Evolutionary conservation across 2,113 vertebrate species (phyloP).

Genomic region (Mobula hypostoma): DNA sequence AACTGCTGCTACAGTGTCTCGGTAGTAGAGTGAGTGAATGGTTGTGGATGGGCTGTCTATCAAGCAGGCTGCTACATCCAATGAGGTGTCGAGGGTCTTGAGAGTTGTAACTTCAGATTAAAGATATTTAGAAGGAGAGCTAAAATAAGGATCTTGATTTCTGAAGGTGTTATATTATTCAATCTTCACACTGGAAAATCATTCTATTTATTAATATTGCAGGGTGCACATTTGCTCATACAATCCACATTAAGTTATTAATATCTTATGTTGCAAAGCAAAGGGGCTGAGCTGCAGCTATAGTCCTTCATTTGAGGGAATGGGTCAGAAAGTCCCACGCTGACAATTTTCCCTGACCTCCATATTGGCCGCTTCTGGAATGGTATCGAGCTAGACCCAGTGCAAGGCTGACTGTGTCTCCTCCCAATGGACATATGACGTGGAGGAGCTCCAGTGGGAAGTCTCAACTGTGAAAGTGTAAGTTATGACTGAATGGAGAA

Average conservation of each 20-base stretch:
- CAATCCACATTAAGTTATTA: background rate
- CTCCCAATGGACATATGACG: too few relatives aligned
- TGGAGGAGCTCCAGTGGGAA: background rate
- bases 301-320: background rate
- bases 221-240: background rate
- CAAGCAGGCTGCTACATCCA: too few relatives aligned
- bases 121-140: background rate
- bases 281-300: background rate
- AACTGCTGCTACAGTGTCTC: too few relatives aligned
- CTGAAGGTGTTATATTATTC: background rate
- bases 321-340: background rate
- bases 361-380: background rate
- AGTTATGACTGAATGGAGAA: background rate
- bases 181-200: background rate
- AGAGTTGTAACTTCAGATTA: background rate
- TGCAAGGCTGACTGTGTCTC: background rate
- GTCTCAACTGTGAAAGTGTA: background rate
- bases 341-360: background rate
- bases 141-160: background rate
- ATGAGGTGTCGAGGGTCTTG: too few relatives aligned
- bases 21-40: too few relatives aligned
- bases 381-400: too few relatives aligned
- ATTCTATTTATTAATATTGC: background rate
- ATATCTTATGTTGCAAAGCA: background rate
- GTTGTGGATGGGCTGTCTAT: too few relatives aligned